Evolutionary conservation across 2,888 invertebrate species (phyloP).

Genomic region (Arrhopalites spinosus): DNA sequence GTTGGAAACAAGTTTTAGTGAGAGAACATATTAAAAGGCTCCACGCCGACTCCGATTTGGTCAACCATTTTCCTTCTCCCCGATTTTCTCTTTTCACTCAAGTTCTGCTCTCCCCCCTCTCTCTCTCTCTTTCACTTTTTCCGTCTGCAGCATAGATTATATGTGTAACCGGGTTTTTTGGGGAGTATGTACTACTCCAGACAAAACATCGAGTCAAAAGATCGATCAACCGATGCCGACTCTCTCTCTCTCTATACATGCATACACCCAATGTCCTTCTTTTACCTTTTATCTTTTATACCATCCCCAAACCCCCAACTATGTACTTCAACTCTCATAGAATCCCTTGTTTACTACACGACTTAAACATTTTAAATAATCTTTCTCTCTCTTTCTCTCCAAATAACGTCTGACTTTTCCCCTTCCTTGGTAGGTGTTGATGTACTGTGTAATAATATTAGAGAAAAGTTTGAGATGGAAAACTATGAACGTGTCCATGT

Average conservation of each 20-base stretch:
- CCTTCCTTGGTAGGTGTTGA: no score
- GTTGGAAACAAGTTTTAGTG: not conserved
- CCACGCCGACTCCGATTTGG: slow-evolving; percentile 34
- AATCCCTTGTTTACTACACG: slow-evolving; percentile 1
- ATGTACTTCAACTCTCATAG: slow-evolving; percentile 6
- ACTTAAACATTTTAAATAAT: not conserved
- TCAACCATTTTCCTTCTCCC: slow-evolving; percentile 26
- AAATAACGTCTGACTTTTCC: no score
- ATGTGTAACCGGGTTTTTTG: not conserved
- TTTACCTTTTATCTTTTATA: not conserved
- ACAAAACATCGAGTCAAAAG: slow-evolving; percentile 11
- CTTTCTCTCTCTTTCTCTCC: no score
- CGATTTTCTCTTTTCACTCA: no score
- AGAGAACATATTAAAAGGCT: not conserved
- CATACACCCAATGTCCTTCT: not conserved
- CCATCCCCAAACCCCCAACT: no score
- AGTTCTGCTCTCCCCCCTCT: slow-evolving; percentile 7
- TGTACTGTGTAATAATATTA: no score
- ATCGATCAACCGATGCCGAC: slow-evolving; percentile 32
- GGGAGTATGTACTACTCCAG: not conserved
- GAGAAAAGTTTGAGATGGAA: no score
- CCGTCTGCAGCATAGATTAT: not conserved
- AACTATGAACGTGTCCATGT: no score
- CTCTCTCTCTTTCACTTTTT: not conserved
- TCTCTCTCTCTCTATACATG: slow-evolving; percentile 9